Percentiles rank a stretch among this genome's conserved stretches.
Evolutionary conservation across 2,888 invertebrate genomes (phyloP).

Genomic region (Troides oblongomaculatus): DNA sequence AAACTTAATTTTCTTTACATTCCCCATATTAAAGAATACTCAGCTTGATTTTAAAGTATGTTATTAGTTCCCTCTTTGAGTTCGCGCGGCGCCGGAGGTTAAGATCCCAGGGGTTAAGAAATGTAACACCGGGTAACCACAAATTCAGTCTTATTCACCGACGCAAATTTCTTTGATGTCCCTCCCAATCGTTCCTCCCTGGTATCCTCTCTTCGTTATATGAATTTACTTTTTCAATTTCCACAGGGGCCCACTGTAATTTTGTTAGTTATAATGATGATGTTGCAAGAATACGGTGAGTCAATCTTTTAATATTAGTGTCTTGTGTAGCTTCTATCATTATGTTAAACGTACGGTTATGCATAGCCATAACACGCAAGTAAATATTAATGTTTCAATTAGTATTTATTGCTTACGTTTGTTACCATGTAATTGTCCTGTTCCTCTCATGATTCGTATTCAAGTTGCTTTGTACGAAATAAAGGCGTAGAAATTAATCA

Average conservation of each 20-base stretch:
- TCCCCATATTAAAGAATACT: not conserved
- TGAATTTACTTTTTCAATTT: slow-evolving; percentile 21
- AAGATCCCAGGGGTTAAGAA: not conserved
- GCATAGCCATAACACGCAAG: too few relatives aligned
- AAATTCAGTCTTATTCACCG: slow-evolving; percentile 20
- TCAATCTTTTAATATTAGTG: too few relatives aligned
- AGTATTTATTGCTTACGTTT: too few relatives aligned
- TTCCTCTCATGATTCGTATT: too few relatives aligned
- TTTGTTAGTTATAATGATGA: slow-evolving; percentile 19
- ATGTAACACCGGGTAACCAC: slow-evolving; percentile 10
- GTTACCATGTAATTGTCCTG: too few relatives aligned
- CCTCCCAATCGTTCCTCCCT: slow-evolving; percentile 21
- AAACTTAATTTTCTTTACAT: too few relatives aligned
- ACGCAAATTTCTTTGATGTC: slow-evolving; percentile 19
- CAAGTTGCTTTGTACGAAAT: too few relatives aligned
- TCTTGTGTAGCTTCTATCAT: too few relatives aligned
- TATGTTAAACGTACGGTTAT: too few relatives aligned
- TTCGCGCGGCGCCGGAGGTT: not conserved
- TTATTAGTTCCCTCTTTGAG: slow-evolving; percentile 7
- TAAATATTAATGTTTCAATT: too few relatives aligned
- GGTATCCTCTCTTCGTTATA: slow-evolving; percentile 17
- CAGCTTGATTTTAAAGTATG: not conserved
- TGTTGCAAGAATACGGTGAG: too few relatives aligned
- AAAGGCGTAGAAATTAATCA: too few relatives aligned
- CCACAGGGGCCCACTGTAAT: slow-evolving; percentile 28